Conservation (phyloP, 2,797 vertebrate genomes). For the Thunnus albacares region DNA sequence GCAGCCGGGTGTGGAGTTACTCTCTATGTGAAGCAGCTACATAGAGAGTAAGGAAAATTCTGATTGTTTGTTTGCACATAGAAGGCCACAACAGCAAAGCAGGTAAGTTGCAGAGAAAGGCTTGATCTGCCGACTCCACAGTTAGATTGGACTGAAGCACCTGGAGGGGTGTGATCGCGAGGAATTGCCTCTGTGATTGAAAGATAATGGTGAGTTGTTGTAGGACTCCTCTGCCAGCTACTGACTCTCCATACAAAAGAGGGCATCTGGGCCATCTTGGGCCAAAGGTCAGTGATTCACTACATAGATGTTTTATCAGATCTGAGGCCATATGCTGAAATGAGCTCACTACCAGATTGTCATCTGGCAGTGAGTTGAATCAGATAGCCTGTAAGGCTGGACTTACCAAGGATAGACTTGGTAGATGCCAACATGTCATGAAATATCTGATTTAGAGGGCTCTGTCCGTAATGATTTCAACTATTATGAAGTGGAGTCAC, state of each 20-base stretch:
- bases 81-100: no score
- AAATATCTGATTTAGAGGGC: background rate
- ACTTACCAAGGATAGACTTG: background rate
- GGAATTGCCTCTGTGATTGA: background rate
- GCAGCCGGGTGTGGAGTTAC: background rate
- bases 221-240: background rate
- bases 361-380: conserved; percentile 10
- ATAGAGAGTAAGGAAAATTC: no score
- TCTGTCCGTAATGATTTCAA: background rate
- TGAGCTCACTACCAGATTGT: background rate
- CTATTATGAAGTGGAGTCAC: background rate
- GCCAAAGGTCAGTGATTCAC: conserved; percentile 8
- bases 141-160: background rate
- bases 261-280: background rate
- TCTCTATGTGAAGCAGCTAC: no score
- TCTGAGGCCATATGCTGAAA: background rate
- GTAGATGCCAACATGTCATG: background rate
- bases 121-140: background rate
- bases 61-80: background rate
- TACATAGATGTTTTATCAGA: conserved; percentile 10
- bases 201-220: background rate
- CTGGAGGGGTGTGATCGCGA: background rate
- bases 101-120: background rate
- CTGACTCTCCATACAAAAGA: background rate
- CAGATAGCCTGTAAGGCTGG: background rate